A percentile compares a stretch with the other conserved stretches of the same genome.
phyloP scores from a whole-genome alignment of 1,140 invertebrate genomes.

The Armadillidium nasatum region DNA sequence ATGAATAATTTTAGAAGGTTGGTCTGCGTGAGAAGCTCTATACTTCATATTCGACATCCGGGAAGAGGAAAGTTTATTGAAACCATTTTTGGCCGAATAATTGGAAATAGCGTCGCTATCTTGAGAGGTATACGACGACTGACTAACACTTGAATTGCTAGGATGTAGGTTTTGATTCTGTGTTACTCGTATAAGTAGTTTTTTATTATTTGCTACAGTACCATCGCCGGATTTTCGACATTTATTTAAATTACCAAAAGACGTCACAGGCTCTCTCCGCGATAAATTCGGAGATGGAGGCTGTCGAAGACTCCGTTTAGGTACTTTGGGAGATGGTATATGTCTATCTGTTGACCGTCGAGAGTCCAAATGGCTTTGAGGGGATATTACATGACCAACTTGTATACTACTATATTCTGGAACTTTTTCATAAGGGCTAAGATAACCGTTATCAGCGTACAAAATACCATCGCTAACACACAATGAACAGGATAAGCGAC shows the following conservation, averaged over 20 bases:
- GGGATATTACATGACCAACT: background rate
- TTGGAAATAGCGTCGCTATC: background rate
- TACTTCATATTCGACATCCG: constrained; percentile 3
- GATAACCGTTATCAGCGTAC: too few relatives aligned
- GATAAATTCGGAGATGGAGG: background rate
- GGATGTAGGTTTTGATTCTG: background rate
- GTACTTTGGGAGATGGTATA: background rate
- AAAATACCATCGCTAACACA: background rate
- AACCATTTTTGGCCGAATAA: background rate
- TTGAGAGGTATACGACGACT: background rate
- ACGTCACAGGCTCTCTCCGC: background rate
- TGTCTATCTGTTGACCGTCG: background rate
- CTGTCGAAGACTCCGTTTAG: background rate
- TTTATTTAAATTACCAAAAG: too few relatives aligned
- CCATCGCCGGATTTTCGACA: too few relatives aligned
- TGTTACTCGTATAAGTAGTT: background rate
- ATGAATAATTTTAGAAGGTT: background rate
- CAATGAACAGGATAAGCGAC: background rate
- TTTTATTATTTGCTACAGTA: background rate
- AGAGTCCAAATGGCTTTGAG: background rate
- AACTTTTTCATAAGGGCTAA: background rate
- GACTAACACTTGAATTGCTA: background rate
- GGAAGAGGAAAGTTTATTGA: background rate
- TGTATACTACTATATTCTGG: background rate
- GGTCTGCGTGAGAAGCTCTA: background rate